These are phyloP conservation scores for Folsomia candida DNA, from an alignment of 2,888 invertebrate species.

Conservation along the genomic window DNA sequence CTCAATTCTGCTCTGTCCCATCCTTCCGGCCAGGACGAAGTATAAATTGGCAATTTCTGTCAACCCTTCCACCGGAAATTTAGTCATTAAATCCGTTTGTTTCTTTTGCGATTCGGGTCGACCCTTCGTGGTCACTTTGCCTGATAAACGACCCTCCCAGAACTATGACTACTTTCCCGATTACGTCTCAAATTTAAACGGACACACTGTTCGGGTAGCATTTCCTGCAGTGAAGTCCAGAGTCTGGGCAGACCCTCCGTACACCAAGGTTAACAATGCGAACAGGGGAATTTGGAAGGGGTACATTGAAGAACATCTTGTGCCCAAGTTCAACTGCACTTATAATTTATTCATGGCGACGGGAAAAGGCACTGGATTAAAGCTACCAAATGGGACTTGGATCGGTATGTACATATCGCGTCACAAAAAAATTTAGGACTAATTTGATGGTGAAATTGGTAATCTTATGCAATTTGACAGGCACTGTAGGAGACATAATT, in stretches of 20 bases:
- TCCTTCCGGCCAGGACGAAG: too few species aligned
- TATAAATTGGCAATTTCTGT: too few species aligned
- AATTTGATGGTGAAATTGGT: too few species aligned
- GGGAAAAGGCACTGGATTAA: not conserved
- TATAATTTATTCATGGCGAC: not conserved
- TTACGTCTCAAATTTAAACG: constrained; percentile 5
- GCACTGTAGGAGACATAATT: not conserved
- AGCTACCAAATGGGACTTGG: not conserved
- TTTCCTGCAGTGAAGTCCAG: not conserved
- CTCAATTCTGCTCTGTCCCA: too few species aligned
- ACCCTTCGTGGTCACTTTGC: not conserved
- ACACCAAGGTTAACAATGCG: not conserved
- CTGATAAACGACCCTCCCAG: not conserved
- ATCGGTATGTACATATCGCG: not conserved
- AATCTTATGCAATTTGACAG: too few species aligned
- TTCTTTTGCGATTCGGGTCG: not conserved
- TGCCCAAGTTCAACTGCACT: not conserved
- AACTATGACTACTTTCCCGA: not conserved
- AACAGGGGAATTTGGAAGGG: not conserved
- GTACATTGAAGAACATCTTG: not conserved
- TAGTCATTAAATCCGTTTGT: too few species aligned
- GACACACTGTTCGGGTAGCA: not conserved
- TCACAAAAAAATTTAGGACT: not conserved
- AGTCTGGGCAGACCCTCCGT: not conserved
- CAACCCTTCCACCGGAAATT: too few species aligned